A percentile compares a stretch with the other conserved stretches of the same genome.
Evolutionary conservation across 2,888 invertebrate species (phyloP).

Genomic region (Sinotaia quadrata): DNA sequence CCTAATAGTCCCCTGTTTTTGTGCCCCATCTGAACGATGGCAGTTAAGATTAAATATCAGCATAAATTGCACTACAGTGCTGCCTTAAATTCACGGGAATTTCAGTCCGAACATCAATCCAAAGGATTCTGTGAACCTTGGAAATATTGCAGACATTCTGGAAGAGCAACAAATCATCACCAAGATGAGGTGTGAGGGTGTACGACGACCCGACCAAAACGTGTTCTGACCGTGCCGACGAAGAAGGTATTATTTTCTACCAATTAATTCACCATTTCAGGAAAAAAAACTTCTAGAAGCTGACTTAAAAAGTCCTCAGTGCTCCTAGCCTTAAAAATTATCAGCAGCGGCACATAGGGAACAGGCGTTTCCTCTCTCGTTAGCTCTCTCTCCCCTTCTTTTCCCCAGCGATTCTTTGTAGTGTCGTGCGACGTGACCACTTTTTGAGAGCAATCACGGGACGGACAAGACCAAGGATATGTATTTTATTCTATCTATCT

Average conservation of each 20-base stretch:
- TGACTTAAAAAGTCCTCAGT: slow-evolving; percentile 5
- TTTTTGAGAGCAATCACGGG: slow-evolving; percentile 6
- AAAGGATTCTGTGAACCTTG: neutral
- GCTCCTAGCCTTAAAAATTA: slow-evolving; percentile 26
- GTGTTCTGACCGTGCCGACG: neutral
- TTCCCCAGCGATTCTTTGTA: slow-evolving; percentile 18
- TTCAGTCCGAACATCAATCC: slow-evolving; percentile 1
- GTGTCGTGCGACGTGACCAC: slow-evolving; percentile 19
- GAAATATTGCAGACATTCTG: slow-evolving; percentile 25
- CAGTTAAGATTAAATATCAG: too few species aligned
- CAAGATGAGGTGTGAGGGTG: slow-evolving; percentile 6
- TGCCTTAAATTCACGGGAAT: slow-evolving; percentile 23
- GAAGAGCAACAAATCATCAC: slow-evolving; percentile 23
- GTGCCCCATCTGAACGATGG: slow-evolving; percentile 7
- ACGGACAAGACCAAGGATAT: slow-evolving; percentile 13
- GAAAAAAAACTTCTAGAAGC: slow-evolving; percentile 19
- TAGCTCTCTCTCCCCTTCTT: neutral
- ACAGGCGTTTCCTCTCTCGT: slow-evolving; percentile 25
- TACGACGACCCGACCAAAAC: neutral
- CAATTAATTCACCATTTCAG: slow-evolving; percentile 7
- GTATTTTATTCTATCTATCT: slow-evolving; percentile 74
- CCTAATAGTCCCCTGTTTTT: slow-evolving; percentile 21
- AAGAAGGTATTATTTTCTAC: slow-evolving; percentile 15
- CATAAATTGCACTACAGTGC: slow-evolving; percentile 28
- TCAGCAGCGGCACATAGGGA: slow-evolving; percentile 31